Conservation (phyloP, 2,888 invertebrate species). For the Xylota segnis region DNA sequence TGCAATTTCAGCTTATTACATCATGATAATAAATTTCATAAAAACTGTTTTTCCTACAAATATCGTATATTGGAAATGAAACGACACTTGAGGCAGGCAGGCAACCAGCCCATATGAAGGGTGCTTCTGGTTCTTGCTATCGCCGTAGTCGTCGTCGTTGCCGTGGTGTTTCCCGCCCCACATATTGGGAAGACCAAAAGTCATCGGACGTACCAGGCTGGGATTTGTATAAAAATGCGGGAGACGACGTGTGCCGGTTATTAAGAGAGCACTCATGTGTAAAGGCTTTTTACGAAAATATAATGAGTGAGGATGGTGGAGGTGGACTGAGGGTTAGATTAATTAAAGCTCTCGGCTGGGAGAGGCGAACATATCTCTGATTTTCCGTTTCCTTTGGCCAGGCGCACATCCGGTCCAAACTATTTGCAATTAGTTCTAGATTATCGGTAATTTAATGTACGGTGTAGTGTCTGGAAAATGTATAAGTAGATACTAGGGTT, state of each 20-base stretch:
- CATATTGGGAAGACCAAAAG: conserved; percentile 38
- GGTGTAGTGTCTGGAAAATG: conserved; percentile 68
- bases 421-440: conserved; percentile 73
- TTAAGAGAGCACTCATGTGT: conserved; percentile 73
- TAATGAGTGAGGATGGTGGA: conserved; percentile 56
- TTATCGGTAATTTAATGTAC: conserved; percentile 76
- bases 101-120: conserved; percentile 28
- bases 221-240: conserved; percentile 47
- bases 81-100: conserved; percentile 48
- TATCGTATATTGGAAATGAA: conserved; percentile 58
- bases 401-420: conserved; percentile 62
- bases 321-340: conserved; percentile 44
- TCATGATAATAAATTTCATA: conserved; percentile 72
- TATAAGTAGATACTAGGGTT: not conserved
- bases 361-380: conserved; percentile 44
- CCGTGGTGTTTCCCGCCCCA: too few relatives aligned
- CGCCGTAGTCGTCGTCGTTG: not conserved
- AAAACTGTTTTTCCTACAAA: conserved; percentile 55
- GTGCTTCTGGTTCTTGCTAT: conserved; percentile 9
- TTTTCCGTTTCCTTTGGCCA: conserved; percentile 56
- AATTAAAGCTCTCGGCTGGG: conserved; percentile 59
- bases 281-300: conserved; percentile 59
- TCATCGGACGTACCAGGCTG: conserved; percentile 27
- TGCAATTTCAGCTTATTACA: conserved; percentile 74
- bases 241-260: conserved; percentile 72